Percentiles rank a stretch among this genome's conserved stretches.
phyloP scores from a whole-genome alignment of 1,140 invertebrate genomes.

The Paracyclopina nana region DNA sequence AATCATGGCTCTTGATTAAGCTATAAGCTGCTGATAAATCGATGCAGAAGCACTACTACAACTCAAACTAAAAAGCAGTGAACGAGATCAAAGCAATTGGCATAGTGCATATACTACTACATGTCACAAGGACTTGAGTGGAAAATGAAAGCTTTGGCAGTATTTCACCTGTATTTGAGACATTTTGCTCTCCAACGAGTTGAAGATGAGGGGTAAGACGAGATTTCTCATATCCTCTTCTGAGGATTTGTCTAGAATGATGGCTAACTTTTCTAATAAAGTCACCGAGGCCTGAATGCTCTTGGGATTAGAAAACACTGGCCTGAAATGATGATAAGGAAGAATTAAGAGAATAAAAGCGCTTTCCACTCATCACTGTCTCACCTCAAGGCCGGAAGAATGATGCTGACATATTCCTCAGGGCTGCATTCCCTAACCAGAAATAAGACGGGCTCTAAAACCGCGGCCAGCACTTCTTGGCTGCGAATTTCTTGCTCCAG shows the following conservation, averaged over 20 bases:
- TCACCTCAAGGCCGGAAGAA: constrained; percentile 58
- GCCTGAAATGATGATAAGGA: constrained; percentile 32
- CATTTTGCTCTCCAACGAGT: constrained; percentile 69
- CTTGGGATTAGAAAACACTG: constrained; percentile 57
- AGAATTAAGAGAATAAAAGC: not conserved
- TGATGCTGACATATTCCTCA: constrained; percentile 60
- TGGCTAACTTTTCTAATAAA: constrained; percentile 71
- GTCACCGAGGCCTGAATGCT: constrained; percentile 75
- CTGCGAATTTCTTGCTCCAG: constrained; percentile 61
- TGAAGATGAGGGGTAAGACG: constrained; percentile 68
- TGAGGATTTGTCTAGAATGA: constrained; percentile 68
- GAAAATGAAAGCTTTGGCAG: no score
- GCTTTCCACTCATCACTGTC: constrained; percentile 14
- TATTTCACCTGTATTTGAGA: constrained; percentile 79
- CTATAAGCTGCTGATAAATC: no score
- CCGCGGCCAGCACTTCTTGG: constrained; percentile 64
- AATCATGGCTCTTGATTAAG: no score
- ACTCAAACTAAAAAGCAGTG: no score
- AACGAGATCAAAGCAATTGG: no score
- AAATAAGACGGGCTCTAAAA: constrained; percentile 65
- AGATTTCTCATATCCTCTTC: constrained; percentile 54
- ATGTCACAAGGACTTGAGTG: no score
- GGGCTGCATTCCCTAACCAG: constrained; percentile 60
- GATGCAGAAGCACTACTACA: no score
- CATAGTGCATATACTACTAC: no score